Percentiles rank a stretch among this genome's conserved stretches.
Conservation (phyloP, 2,888 invertebrate species). For the Chaetogeoica ovagalla region DNA sequence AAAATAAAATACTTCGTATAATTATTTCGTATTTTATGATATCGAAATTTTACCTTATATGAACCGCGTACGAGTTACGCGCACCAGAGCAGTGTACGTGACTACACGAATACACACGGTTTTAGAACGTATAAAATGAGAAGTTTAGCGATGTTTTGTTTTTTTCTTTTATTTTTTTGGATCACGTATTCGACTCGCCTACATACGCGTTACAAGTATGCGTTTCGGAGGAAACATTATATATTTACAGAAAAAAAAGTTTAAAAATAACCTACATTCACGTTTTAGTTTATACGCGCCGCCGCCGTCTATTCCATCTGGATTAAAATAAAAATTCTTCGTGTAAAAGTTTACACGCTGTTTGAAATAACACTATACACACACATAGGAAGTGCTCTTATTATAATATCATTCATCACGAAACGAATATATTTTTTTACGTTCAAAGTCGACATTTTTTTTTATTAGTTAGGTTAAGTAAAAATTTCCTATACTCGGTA, state of each 20-base stretch:
- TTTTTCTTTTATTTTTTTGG: background rate
- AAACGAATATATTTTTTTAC: too few species aligned
- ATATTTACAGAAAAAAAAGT: background rate
- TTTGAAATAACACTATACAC: too few species aligned
- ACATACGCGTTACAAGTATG: background rate
- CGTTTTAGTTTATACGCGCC: constrained; percentile 14
- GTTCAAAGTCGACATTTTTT: too few species aligned
- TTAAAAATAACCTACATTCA: constrained; percentile 33
- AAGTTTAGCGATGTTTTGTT: background rate
- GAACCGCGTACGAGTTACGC: too few species aligned
- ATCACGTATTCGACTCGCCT: background rate
- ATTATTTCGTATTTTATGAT: too few species aligned
- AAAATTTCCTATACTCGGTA: too few species aligned
- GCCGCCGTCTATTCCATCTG: constrained; percentile 5
- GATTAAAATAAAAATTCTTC: constrained; percentile 25
- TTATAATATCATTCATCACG: too few species aligned
- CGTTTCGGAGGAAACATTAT: constrained; percentile 6
- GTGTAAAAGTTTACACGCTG: background rate
- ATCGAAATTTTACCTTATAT: too few species aligned
- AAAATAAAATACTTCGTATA: too few species aligned
- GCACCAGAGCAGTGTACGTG: background rate
- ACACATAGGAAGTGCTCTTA: too few species aligned
- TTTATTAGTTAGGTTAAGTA: too few species aligned
- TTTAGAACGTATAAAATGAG: background rate
- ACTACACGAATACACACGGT: background rate